These are phyloP conservation scores for Melipona beecheii DNA, from an alignment of 2,888 invertebrate species.

Conservation along the genomic window DNA sequence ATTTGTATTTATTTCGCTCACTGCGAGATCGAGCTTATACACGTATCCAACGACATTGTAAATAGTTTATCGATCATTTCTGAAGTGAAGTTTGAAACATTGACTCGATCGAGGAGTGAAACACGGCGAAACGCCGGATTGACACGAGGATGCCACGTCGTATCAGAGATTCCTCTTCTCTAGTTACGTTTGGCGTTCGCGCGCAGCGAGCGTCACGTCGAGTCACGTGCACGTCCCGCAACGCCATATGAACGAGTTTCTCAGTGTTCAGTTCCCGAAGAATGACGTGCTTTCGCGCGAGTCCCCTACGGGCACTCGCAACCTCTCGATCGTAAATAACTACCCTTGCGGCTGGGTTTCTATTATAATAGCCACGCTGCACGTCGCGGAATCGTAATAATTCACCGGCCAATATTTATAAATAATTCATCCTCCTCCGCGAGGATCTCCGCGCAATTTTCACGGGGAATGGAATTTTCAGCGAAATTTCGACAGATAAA, in stretches of 20 bases:
- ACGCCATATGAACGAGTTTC: constrained; percentile 38
- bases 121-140: constrained; percentile 20
- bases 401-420: constrained; percentile 48
- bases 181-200: constrained; percentile 26
- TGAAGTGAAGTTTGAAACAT: too few relatives aligned
- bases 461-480: neutral
- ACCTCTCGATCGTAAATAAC: constrained; percentile 59
- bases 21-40: neutral
- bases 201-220: constrained; percentile 25
- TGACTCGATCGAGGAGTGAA: neutral
- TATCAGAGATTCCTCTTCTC: constrained; percentile 44
- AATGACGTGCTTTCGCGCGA: constrained; percentile 45
- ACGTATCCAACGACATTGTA: neutral
- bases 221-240: constrained; percentile 37
- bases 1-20: neutral
- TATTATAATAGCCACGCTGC: constrained; percentile 42
- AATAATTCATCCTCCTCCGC: constrained; percentile 40
- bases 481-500: neutral
- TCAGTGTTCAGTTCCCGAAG: constrained; percentile 31
- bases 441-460: constrained; percentile 23
- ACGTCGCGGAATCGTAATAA: constrained; percentile 46
- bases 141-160: constrained; percentile 49
- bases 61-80: too few relatives aligned
- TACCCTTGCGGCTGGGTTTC: constrained; percentile 50
- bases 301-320: constrained; percentile 41